A percentile compares a stretch with the other conserved stretches of the same genome.
These are phyloP conservation scores for Hetaerina americana DNA, from an alignment of 1,140 invertebrate genomes.

Conservation along the genomic window DNA sequence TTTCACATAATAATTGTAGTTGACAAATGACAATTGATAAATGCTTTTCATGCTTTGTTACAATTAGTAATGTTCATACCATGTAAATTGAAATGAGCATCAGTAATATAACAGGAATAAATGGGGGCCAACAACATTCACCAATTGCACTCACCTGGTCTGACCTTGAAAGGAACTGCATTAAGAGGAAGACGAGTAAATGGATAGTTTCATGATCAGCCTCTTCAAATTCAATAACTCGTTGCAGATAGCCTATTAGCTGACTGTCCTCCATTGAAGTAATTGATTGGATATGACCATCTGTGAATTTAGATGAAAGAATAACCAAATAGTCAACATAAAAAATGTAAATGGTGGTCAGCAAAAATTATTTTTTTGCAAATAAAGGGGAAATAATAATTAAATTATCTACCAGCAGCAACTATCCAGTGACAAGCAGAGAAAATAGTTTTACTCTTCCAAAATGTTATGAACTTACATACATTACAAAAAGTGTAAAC, in stretches of 20 bases:
- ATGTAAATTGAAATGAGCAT: conserved; percentile 10
- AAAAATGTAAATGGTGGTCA: conserved; percentile 1
- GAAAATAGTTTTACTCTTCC: no score
- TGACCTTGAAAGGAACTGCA: conserved; percentile 79
- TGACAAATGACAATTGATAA: neutral
- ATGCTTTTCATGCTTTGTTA: neutral
- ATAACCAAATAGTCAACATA: neutral
- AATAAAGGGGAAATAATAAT: no score
- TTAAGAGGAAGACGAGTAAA: conserved; percentile 85
- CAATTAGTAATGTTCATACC: neutral
- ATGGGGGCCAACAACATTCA: conserved; percentile 4
- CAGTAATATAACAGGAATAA: conserved; percentile 1
- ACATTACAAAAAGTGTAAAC: no score
- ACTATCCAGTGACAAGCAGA: no score
- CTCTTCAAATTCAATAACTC: conserved; percentile 86
- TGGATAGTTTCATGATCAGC: conserved; percentile 92
- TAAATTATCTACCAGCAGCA: no score
- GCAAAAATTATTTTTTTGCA: no score
- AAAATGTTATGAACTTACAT: no score
- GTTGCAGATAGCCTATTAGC: conserved; percentile 50
- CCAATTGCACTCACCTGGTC: conserved; percentile 42
- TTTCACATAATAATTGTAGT: no score
- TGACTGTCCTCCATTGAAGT: conserved; percentile 52
- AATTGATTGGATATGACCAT: conserved; percentile 58
- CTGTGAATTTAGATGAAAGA: conserved; percentile 33